Evolutionary conservation across 2,113 vertebrate species (phyloP).

Genomic region (Pollimyrus isidori): DNA sequence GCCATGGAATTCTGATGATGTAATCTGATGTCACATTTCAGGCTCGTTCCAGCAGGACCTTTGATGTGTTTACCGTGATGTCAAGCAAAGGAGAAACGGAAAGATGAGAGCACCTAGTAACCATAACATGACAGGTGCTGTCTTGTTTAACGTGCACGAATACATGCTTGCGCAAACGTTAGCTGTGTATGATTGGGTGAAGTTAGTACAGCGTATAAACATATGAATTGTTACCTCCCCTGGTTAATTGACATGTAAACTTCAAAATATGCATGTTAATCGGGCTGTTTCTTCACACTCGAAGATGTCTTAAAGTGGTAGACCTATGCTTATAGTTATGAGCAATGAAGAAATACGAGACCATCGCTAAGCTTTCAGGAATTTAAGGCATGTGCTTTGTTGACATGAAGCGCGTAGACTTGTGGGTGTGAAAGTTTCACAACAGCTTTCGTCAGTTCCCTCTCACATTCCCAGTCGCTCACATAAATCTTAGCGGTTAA

Average conservation of each 20-base stretch:
- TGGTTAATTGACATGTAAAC: background rate
- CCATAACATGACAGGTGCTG: background rate
- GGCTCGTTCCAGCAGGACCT: background rate
- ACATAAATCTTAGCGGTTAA: background rate
- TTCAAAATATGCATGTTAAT: background rate
- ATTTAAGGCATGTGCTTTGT: background rate
- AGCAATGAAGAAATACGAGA: background rate
- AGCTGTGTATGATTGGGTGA: background rate
- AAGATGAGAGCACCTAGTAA: background rate
- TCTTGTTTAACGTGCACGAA: background rate
- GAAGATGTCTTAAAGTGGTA: background rate
- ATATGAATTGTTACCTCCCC: background rate
- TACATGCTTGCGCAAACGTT: background rate
- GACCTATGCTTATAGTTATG: background rate
- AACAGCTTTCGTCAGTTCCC: background rate
- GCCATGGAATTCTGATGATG: background rate
- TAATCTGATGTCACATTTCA: background rate
- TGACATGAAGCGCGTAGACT: background rate
- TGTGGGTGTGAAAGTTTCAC: background rate
- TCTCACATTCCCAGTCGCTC: background rate
- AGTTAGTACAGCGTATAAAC: background rate
- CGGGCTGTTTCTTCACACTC: background rate
- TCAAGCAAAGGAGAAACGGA: background rate
- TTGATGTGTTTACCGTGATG: background rate
- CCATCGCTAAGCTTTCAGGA: background rate